Evolutionary conservation across 2,113 vertebrate genomes (phyloP).

Genomic region (Galbula dea): DNA sequence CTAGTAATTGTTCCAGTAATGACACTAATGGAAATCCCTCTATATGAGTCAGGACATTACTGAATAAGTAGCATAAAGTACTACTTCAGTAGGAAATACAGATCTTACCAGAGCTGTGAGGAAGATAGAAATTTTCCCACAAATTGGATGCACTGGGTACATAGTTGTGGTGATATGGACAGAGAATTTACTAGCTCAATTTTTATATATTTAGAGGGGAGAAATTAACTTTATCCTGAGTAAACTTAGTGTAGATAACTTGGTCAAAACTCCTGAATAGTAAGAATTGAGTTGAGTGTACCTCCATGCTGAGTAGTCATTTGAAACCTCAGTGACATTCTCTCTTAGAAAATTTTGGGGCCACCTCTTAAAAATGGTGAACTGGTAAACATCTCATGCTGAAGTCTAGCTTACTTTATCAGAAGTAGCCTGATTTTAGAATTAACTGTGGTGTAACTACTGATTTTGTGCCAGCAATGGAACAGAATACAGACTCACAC

Average conservation of each 20-base stretch:
- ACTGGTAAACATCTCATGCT: neutral
- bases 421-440: neutral
- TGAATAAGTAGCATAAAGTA: neutral
- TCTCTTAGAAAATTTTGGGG: neutral
- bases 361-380: neutral
- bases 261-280: neutral
- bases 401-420: neutral
- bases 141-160: neutral
- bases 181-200: neutral
- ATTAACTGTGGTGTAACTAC: neutral
- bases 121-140: neutral
- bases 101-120: neutral
- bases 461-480: neutral
- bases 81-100: neutral
- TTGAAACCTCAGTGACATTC: neutral
- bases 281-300: neutral
- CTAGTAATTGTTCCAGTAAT: neutral
- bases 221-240: neutral
- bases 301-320: neutral
- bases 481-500: neutral
- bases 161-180: neutral
- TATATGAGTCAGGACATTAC: rapidly evolving
- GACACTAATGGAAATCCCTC: neutral
- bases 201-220: neutral
- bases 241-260: neutral